Evolutionary conservation across 2,113 vertebrate genomes (phyloP).

Genomic region (Kryptolebias marmoratus): DNA sequence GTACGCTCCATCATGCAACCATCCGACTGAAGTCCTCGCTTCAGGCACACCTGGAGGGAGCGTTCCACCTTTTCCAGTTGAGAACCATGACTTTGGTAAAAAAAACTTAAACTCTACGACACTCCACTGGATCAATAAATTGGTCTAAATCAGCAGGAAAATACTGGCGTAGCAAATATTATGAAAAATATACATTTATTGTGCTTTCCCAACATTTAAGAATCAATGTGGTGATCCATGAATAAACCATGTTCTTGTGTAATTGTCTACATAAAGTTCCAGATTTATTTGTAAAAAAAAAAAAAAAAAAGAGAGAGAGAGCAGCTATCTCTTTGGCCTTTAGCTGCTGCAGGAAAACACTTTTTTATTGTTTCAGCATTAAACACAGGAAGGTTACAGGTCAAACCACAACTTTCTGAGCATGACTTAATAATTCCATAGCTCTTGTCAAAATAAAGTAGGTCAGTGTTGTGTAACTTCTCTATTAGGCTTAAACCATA

Average conservation of each 20-base stretch:
- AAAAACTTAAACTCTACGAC: too few species aligned
- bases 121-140: too few species aligned
- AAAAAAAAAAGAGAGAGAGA: neutral
- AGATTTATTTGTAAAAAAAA: neutral
- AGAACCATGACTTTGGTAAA: too few species aligned
- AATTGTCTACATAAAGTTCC: neutral
- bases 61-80: too few species aligned
- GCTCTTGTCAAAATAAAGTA: conserved; percentile 20
- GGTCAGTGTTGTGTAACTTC: conserved; percentile 33
- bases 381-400: neutral
- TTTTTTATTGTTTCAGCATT: neutral
- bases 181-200: too few species aligned
- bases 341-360: neutral
- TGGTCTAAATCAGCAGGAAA: too few species aligned
- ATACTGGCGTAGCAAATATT: too few species aligned
- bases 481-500: conserved; percentile 15
- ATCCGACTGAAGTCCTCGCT: too few species aligned
- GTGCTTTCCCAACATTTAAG: too few species aligned
- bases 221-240: too few species aligned
- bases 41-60: too few species aligned
- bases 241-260: neutral
- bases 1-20: too few species aligned
- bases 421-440: conserved; percentile 29
- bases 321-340: neutral
- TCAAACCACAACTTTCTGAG: conserved; percentile 1